These are phyloP conservation scores for Antennarius striatus DNA, from an alignment of 2,113 vertebrate species.

Conservation along the genomic window DNA sequence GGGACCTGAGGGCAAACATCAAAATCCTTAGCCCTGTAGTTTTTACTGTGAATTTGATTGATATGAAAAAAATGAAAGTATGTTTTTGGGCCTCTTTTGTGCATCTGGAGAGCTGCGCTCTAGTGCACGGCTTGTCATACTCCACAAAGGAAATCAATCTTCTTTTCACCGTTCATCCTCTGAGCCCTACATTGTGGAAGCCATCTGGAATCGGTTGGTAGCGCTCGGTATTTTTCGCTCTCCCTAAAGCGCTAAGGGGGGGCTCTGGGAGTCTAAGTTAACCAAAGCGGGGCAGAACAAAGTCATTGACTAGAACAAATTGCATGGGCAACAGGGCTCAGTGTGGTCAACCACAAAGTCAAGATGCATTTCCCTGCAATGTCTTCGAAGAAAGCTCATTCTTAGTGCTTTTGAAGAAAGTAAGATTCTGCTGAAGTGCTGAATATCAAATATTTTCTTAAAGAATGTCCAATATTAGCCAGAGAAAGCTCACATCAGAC, in stretches of 20 bases:
- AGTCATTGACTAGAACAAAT: constrained; percentile 76
- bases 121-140: constrained; percentile 73
- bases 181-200: constrained; percentile 66
- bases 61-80: constrained; percentile 57
- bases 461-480: too few species aligned
- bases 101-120: constrained; percentile 66
- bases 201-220: constrained; percentile 77
- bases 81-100: constrained; percentile 66
- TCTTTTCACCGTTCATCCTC: constrained; percentile 75
- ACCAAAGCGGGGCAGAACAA: constrained; percentile 60
- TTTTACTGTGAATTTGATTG: constrained; percentile 52
- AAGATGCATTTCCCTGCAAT: constrained; percentile 58
- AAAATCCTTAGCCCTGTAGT: constrained; percentile 31
- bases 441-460: constrained; percentile 16
- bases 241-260: constrained; percentile 50
- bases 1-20: constrained; percentile 36
- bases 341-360: constrained; percentile 68
- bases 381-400: constrained; percentile 39
- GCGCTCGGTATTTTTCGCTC: constrained; percentile 56
- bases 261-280: constrained; percentile 61
- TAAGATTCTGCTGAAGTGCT: constrained; percentile 2
- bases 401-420: constrained; percentile 30
- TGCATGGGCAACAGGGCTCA: constrained; percentile 61
- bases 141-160: constrained; percentile 81
- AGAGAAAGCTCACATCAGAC: too few species aligned